phyloP scores from a whole-genome alignment of 53 echinoderm and acorn worm species.

The Glandiceps talaboti region DNA sequence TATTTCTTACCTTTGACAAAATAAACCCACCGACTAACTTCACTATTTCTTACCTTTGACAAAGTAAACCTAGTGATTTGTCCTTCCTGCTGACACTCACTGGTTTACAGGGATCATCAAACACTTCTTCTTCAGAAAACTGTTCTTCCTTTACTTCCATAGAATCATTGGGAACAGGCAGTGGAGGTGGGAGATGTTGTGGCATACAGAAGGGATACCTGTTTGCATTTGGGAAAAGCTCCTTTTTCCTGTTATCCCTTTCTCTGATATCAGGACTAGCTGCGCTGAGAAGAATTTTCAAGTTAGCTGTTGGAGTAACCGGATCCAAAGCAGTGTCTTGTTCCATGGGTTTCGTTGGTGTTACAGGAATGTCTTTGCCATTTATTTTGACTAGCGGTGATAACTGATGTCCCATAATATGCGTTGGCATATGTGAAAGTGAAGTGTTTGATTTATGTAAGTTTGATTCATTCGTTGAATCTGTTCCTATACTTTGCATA shows the following conservation, averaged over 20 bases:
- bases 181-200: neutral
- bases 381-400: neutral
- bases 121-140: constrained; percentile 38
- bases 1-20: constrained; percentile 65
- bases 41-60: constrained; percentile 61
- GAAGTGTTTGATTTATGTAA: too few relatives aligned
- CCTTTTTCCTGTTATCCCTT: constrained; percentile 48
- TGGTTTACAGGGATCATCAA: constrained; percentile 36
- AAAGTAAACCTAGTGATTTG: constrained; percentile 64
- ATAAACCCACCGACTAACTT: constrained; percentile 58
- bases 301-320: constrained; percentile 78
- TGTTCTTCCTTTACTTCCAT: neutral
- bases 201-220: neutral
- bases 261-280: constrained; percentile 66
- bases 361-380: constrained; percentile 11
- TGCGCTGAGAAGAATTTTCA: constrained; percentile 73
- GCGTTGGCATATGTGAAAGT: too few relatives aligned
- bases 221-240: neutral
- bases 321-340: constrained; percentile 25
- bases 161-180: neutral
- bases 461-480: too few relatives aligned
- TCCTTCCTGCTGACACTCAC: constrained; percentile 59
- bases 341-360: constrained; percentile 39
- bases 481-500: too few relatives aligned
- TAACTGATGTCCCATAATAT: too few relatives aligned